Evolutionary conservation across 2,888 invertebrate species (phyloP), one percentile per base, ranked within the genome.

Genomic region (Drosophila neonasuta): DNA sequence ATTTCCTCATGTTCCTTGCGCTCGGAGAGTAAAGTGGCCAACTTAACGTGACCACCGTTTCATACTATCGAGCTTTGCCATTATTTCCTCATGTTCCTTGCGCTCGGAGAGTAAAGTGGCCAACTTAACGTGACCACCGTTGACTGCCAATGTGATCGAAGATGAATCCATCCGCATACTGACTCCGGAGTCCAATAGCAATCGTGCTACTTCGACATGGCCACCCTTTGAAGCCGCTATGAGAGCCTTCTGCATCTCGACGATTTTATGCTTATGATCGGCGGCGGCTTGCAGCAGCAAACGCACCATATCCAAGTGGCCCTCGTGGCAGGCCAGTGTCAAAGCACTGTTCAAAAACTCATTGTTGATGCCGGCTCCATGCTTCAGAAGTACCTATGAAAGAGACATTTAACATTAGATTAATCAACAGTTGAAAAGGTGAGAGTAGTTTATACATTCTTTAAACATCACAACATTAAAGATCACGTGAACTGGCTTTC

Each of bases 141-240:
- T 99, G 49, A 99, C 99, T 56, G 99, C 99, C 80, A 99, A 92
- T 32, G 99, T 99, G 78, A 99, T 93, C 20, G 99, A 99, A 92
- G 99, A 99, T 91, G 99, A 98, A 91, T 99, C 99, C 52, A 98
- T 97, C 59, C 99, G 99, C 98, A 99, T 98, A 92, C 99, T 99
- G 73, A 94, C 99, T 71, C 99, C 99, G 24, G 97, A 97, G 92
- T 99, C 98, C 15, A 99, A 92, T 74, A 99, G 93, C 73, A 99
- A 92, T 80, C 97, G 93, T 7, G 99, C 99, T 50, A 99, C 99
- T 92, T 99, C 99, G 0, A 99, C 97, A 90, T 99, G 99, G 0
- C 99, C 99, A 91, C 99, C 99, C 99, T 99, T 99, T 67, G 98
- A 98, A 56, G 99, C 99, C 92, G 99, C 99, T 99, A 99, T 99